Base-by-base conservation (phyloP, 1,140 invertebrate species). In the Dufourea novaeangliae region DNA sequence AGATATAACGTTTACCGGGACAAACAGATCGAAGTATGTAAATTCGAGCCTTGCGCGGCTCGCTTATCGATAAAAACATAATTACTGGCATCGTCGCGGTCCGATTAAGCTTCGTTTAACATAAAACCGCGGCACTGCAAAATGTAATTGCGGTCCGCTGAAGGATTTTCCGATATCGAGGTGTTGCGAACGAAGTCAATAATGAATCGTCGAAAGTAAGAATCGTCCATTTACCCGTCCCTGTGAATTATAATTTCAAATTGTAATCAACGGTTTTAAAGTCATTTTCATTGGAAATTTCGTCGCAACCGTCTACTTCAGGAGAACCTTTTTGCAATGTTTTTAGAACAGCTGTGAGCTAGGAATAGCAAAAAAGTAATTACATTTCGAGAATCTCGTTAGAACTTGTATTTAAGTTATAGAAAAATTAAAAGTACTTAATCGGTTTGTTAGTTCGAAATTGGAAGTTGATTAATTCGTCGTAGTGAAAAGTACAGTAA, bases 211-310 rank as follows among this genome's bases (percentile, higher is more conserved):
- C 25, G 32, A 11, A 27, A 68, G 12, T 7, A 12, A 3, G 12
- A 8, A 3, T 7, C 32, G 1, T 25, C 41, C 22, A 20, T 20
- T 52, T 25, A 7, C 25, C 2, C 41, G 12, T 5, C 3, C 0
- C 7, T 12, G 1, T 6, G 2, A 14, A 66, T 66, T 46, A 32
- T 12, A 67, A 68, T 68, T n/a, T 22, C 17, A 54, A 54, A 68
- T 68, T n/a, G 14, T 20, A n/a, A 3, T 11, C 32, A 17, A 10
- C 10, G 2, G 20, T 50, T 54, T 32, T 25, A 54, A 52, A 7
- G 25, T 68, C 46, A 56, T 68, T 68, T 56, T 37, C 32, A 68
- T 52, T 12, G 22, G 32, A 37, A 25, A 25, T 34, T n/a, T 25
- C 12, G 12, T 11, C 1, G 11, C 6, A 32, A 27, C 2, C 29